Evolutionary conservation across 1,140 invertebrate species (phyloP), one percentile per base, ranked within the genome.

Genomic region (Drosophila dunni): DNA sequence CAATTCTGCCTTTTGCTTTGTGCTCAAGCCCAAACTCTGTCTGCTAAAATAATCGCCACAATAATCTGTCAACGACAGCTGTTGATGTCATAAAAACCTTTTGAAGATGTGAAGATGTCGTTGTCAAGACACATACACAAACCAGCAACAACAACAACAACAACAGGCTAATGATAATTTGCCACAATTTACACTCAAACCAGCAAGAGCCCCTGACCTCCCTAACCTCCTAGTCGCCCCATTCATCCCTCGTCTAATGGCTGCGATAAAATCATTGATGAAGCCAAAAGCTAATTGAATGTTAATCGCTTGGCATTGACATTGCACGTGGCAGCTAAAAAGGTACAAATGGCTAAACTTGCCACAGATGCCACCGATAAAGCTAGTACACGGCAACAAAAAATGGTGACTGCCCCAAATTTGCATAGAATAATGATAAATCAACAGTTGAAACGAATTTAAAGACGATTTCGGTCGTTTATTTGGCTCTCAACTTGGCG

Each of bases 1-100:
- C 51, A 58, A 69, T 66, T 64, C 76, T 79, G 73, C 61, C 67
- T 58, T 75, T 71, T 61, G 72, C 72, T 57, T 71, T 75, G 72
- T 45, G 64, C 54, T 34, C 29, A 34, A 42, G 46, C 46, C 71
- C 44, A 56, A 56, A 57, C 67, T 38, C 29, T 17, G 54, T 65
- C 78, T 75, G 80, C 84, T 75, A 75, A 88, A 89, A 89, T 89
- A 89, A 89, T 89, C 84, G 84, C 84, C 84, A 79, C 90, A 91
- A 91, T 91, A 91, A 91, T 91, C 90, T 91, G 90, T 91, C 90
- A 91, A 85, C 90, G 84, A 91, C 90, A 91, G 83, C 86, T 91
- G 90, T 88, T 91, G 83, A 91, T 91, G 90, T 91, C 90, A 90
- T 91, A 86, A 90, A 90, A 90, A 89, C 86, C 86, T 85, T 90